Evolutionary conservation across 92 coral and sea anemone genomes (phyloP), one percentile per base, ranked within the genome.

Genomic region (Zoanthus solanderi): DNA sequence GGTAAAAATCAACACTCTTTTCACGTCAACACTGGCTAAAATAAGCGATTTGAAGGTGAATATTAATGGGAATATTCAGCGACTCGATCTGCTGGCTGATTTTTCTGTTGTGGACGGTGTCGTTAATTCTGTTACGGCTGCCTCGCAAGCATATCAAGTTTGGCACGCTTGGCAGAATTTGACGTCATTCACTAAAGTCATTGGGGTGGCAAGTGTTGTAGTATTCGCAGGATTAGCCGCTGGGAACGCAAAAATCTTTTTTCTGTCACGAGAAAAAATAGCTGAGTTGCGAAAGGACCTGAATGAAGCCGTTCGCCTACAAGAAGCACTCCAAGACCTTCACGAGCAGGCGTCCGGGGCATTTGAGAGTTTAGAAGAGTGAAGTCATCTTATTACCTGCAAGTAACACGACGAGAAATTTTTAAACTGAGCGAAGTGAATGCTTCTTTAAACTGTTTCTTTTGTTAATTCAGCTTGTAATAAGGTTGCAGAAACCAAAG

Each of bases 1-100:
- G 93, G 72, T 47, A 44, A 83, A 48, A 78, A 87, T 93, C 17
- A 92, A 93, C 83, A 72, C 92, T 0, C 88, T 89, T 44, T 93
- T 86, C 83, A 79, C 89, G 2, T 66, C 79, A 2, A 93, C 96
- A 2, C 89, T 89, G 1, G 79, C 79, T 30, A 91, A 82, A 75
- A 88, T 93, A 83, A 91, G 91, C 85, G 78, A 86, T 57, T 46
- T 87, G 60, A 78, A 61, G 78, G 87, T 93, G 7, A 87, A 79
- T 9, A 91, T 93, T 11, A 77, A 93, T 63, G 96, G 96, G 58
- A 91, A 91, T 31, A 91, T 93, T 81, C 91, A 91, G 83, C 87
- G 89, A 63, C 89, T 93, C 54, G 96, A 93, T 57, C 88, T 93
- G 11, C 42, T 83, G 48, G 91, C 89, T 10, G 92, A 91, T 78